phyloP scores from a whole-genome alignment of 2,797 vertebrate species.

The Spondyliosoma cantharus region DNA sequence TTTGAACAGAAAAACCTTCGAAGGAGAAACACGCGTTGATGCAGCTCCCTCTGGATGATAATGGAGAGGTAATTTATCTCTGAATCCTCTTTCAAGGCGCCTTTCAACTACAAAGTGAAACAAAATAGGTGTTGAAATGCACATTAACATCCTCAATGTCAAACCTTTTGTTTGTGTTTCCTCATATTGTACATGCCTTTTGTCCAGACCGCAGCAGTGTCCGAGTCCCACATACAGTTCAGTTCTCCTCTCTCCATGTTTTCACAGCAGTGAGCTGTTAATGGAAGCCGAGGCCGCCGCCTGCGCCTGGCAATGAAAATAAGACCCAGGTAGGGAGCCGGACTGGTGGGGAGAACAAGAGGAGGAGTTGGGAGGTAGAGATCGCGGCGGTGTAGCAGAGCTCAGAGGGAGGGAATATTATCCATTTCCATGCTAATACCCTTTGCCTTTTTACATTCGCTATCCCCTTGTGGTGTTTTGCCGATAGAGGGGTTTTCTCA shows the following conservation, averaged over 20 bases:
- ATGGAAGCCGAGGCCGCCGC: slow-evolving; percentile 52
- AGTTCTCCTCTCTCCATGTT: slow-evolving; percentile 33
- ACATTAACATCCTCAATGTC: not conserved
- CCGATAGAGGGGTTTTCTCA: slow-evolving; percentile 25
- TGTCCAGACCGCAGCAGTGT: slow-evolving; percentile 6
- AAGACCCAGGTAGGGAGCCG: slow-evolving; percentile 45
- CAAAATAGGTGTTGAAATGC: not conserved
- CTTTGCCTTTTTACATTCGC: slow-evolving; percentile 27
- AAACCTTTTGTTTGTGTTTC: not conserved
- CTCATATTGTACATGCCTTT: not conserved
- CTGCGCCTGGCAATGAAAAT: slow-evolving; percentile 47
- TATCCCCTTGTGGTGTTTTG: slow-evolving; percentile 17
- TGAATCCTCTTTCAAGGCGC: not conserved
- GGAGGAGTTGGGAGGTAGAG: slow-evolving; percentile 11
- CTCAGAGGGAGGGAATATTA: slow-evolving; percentile 42
- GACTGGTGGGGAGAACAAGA: slow-evolving; percentile 29
- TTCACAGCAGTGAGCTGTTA: slow-evolving; percentile 57
- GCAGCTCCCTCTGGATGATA: too few species aligned
- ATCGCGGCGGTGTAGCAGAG: slow-evolving; percentile 3
- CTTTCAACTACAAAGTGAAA: not conserved
- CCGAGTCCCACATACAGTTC: not conserved
- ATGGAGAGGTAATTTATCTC: not conserved
- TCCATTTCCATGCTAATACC: slow-evolving; percentile 52
- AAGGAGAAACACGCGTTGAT: too few species aligned
- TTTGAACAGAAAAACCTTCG: too few species aligned